Evolutionary conservation across 1,140 invertebrate genomes (phyloP).

Genomic region (Drosophila baimaii): DNA sequence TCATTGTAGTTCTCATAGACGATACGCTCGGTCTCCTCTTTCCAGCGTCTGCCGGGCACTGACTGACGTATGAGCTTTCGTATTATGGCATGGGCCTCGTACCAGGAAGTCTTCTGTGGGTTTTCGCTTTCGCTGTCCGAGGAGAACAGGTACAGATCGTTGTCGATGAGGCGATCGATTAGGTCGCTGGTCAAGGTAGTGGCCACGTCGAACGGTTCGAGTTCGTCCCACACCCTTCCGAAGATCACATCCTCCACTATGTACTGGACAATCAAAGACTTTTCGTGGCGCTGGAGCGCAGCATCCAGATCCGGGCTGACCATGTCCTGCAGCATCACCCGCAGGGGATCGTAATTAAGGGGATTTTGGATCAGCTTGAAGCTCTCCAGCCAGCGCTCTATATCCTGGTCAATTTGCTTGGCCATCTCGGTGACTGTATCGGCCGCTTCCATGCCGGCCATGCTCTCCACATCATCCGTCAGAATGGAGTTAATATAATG

Average conservation of each 20-base stretch:
- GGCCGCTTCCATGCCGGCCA: slow-evolving; percentile 86
- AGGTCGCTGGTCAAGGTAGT: slow-evolving; percentile 51
- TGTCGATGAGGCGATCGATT: slow-evolving; percentile 73
- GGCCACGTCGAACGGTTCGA: slow-evolving; percentile 68
- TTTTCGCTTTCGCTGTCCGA: slow-evolving; percentile 63
- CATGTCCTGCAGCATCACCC: slow-evolving; percentile 51
- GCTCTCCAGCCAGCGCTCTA: slow-evolving; percentile 84
- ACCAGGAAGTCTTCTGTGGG: neutral
- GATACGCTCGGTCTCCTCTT: slow-evolving; percentile 56
- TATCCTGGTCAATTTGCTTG: slow-evolving; percentile 85
- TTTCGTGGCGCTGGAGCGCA: slow-evolving; percentile 44
- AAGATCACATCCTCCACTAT: slow-evolving; percentile 74
- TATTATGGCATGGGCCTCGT: slow-evolving; percentile 62
- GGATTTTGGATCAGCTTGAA: slow-evolving; percentile 71
- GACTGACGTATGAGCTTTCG: slow-evolving; percentile 66
- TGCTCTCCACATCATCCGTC: slow-evolving; percentile 86
- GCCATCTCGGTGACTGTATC: slow-evolving; percentile 86
- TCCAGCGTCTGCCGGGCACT: slow-evolving; percentile 74
- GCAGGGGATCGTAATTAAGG: slow-evolving; percentile 83
- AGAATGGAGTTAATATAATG: slow-evolving; percentile 88
- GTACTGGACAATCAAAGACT: slow-evolving; percentile 43
- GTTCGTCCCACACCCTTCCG: slow-evolving; percentile 21
- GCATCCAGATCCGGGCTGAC: slow-evolving; percentile 52
- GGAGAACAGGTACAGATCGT: slow-evolving; percentile 67
- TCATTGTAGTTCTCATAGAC: slow-evolving; percentile 50